phyloP scores from a whole-genome alignment of 2,888 invertebrate species.

The Gortyna flavago region DNA sequence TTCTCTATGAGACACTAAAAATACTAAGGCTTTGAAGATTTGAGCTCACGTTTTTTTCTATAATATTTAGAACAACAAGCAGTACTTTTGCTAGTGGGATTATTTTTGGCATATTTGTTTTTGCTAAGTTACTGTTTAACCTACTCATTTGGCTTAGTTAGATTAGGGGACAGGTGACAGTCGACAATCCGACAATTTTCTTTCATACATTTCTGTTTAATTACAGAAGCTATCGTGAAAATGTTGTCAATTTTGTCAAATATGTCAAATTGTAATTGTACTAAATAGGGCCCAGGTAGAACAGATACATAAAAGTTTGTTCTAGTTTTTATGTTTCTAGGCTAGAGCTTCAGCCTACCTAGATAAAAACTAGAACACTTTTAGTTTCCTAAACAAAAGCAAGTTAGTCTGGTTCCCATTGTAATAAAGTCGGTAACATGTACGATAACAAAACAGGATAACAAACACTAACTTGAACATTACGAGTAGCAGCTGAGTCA shows the following conservation, averaged over 20 bases:
- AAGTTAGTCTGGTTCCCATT: conserved; percentile 44
- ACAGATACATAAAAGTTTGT: background rate
- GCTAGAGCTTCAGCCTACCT: conserved; percentile 2
- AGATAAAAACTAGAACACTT: conserved; percentile 37
- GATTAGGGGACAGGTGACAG: background rate
- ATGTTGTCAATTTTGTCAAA: background rate
- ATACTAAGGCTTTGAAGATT: background rate
- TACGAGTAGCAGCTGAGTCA: background rate
- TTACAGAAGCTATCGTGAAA: too few relatives aligned
- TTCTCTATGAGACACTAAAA: background rate
- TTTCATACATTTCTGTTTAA: background rate
- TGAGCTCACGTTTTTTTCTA: background rate
- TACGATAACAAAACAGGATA: conserved; percentile 39
- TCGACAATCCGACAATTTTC: background rate
- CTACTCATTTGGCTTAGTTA: background rate
- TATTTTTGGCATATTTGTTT: background rate
- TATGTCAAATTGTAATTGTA: background rate
- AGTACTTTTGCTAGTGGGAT: background rate
- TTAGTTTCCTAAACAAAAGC: conserved; percentile 46
- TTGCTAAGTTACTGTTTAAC: too few relatives aligned
- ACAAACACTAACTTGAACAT: conserved; percentile 34
- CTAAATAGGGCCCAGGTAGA: background rate
- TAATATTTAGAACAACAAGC: background rate
- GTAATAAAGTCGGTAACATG: conserved; percentile 25
- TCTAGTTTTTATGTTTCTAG: conserved; percentile 15